Evolutionary conservation across 1,140 invertebrate species (phyloP), one percentile per base, ranked within the genome.

Genomic region (Hypothenemus hampei): DNA sequence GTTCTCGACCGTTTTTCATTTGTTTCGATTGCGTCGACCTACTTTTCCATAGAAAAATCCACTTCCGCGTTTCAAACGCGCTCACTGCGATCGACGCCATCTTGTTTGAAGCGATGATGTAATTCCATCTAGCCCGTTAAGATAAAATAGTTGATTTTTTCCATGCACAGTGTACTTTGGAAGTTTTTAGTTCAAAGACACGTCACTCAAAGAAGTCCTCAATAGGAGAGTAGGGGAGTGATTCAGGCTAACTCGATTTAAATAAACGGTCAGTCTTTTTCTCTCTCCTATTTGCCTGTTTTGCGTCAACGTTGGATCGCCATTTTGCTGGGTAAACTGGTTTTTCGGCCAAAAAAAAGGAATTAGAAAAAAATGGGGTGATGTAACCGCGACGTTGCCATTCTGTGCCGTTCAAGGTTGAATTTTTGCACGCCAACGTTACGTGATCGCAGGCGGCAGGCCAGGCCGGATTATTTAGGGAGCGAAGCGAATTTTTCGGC

Each of bases 241-340:
- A 64, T 58, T 57, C 63, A 58, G 64, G 58, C 64, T 66, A 49
- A 66, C 64, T 66, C 60, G 63, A 54, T 58, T 57, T 52, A 57
- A 39, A n/a, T 16, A 57, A 58, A 49, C 50, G 64, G 64, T 66
- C 64, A 66, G 64, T 66, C 64, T 66, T 66, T 66, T 66, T 66
- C 64, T 66, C 64, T 66, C 64, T 66, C 64, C 64, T 66, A 66
- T 66, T 57, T 64, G 60, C 60, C 64, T 59, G 62, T 64, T 64
- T 54, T 46, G 53, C 44, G 16, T 44, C 59, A 43, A 44, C 59
- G 21, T n/a, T 7, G 33, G 21, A 16, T n/a, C 21, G n/a, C n/a
- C n/a, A n/a, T n/a, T n/a, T n/a, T n/a, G n/a, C n/a, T n/a, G n/a
- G n/a, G 10, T 19, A 19, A 47, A 48, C 53, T 18, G 24, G 44